Evolutionary conservation across 1,140 invertebrate genomes (phyloP).

Genomic region (Drosophila kikkawai): DNA sequence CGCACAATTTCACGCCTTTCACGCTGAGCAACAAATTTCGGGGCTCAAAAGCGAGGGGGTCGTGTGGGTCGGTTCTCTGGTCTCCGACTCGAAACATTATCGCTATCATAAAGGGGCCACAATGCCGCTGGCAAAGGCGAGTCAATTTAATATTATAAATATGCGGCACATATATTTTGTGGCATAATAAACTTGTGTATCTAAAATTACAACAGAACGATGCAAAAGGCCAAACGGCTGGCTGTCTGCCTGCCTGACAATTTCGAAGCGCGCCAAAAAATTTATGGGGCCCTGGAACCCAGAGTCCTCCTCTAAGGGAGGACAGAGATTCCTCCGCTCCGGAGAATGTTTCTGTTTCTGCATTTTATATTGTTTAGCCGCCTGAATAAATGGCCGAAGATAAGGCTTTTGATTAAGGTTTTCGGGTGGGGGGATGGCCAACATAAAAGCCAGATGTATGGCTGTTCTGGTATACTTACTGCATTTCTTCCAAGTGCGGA

Average conservation of each 20-base stretch:
- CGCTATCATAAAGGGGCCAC: conserved; percentile 60
- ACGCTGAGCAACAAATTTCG: conserved; percentile 48
- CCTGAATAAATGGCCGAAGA: conserved; percentile 70
- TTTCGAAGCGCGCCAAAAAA: conserved; percentile 76
- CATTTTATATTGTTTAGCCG: conserved; percentile 76
- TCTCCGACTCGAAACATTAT: conserved; percentile 59
- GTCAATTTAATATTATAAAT: conserved; percentile 83
- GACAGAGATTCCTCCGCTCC: neutral
- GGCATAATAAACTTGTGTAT: conserved; percentile 83
- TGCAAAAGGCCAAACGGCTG: conserved; percentile 32
- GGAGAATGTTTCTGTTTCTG: conserved; percentile 46
- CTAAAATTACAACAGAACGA: conserved; percentile 75
- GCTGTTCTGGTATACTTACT: conserved; percentile 68
- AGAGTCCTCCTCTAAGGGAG: neutral
- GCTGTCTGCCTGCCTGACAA: conserved; percentile 52
- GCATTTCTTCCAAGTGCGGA: conserved; percentile 84
- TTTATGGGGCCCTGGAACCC: conserved; percentile 58
- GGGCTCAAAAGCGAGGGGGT: conserved; percentile 25
- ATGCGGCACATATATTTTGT: conserved; percentile 77
- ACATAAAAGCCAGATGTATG: conserved; percentile 29
- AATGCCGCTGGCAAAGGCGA: conserved; percentile 25
- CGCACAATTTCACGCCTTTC: conserved; percentile 68
- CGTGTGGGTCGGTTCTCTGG: conserved; percentile 16
- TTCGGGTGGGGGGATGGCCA: neutral
- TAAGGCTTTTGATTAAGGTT: conserved; percentile 66